Evolutionary conservation across 2,888 invertebrate species (phyloP), one percentile per base, ranked within the genome.

Genomic region (Perdita meconis): DNA sequence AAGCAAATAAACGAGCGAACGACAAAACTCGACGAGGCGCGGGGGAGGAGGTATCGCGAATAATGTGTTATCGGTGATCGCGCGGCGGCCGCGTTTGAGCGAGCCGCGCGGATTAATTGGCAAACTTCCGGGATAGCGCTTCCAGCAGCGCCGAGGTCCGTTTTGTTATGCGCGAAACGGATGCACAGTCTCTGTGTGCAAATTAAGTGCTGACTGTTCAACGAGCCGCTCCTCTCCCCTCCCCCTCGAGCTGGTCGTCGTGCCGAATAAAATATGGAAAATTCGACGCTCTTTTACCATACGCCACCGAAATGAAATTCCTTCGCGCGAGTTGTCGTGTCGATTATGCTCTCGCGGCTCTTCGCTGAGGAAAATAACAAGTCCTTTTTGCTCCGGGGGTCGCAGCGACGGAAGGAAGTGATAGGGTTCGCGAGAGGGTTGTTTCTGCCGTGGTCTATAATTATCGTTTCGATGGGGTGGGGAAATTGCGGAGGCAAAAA

Each of bases 111-210:
- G 81, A 82, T 81, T 84, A 84, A 84, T 84, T 84, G 84, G 72
- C 75, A 80, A 84, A 84, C 83, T 84, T 84, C 75, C 84, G 73
- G 78, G 57, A 68, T 78, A 75, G 69, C 74, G 71, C 74, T 81
- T 80, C 72, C 61, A 65, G 68, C 60, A 47, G 50, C 61, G 64
- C 61, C 26, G 56, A 40, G 67, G 71, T 64, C 69, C 69, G 67
- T 81, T 81, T 76, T 72, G 78, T 74, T 81, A 80, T 83, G 79
- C 79, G 67, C 74, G 81, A 76, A 83, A 81, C 83, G 75, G 72
- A 83, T 76, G 75, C 78, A 64, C 73, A 69, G 83, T 77, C 77
- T 69, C 83, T 65, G 64, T 71, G 84, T 83, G 81, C 71, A 83
- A 83, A 83, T 83, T 71, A 83, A 81, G 79, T 68, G 74, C 73